Conservation (phyloP, 2,113 vertebrate genomes). For the Alligator mississippiensis region DNA sequence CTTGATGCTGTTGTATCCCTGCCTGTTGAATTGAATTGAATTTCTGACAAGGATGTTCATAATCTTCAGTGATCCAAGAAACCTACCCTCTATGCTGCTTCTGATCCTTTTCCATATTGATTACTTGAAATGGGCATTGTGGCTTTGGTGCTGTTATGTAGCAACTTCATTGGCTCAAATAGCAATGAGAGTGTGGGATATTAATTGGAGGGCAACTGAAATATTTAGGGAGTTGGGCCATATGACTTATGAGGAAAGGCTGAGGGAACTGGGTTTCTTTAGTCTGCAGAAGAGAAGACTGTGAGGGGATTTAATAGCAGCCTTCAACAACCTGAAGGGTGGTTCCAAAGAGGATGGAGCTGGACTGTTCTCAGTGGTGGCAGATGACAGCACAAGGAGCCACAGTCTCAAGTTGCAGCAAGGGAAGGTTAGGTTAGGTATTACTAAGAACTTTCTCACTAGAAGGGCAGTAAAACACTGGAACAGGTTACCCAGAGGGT, state of each 20-base stretch:
- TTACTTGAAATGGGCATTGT: no score
- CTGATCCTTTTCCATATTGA: neutral
- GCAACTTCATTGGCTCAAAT: fast-evolving
- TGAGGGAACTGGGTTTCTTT: neutral
- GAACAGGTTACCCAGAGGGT: no score
- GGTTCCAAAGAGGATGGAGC: no score
- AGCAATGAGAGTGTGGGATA: neutral
- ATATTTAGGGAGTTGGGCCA: no score
- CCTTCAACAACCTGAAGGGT: neutral
- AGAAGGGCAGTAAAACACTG: no score
- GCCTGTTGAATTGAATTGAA: fast-evolving
- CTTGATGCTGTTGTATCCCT: neutral
- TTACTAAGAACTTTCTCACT: no score
- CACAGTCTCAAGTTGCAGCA: no score
- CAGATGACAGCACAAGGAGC: no score
- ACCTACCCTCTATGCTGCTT: fast-evolving
- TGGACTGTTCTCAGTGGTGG: no score
- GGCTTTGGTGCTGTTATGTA: neutral
- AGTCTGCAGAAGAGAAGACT: neutral
- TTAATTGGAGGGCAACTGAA: neutral
- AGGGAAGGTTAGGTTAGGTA: no score
- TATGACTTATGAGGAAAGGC: no score
- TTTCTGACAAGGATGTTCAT: neutral
- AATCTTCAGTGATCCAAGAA: neutral
- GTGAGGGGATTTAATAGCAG: neutral